phyloP scores from a whole-genome alignment of 2,113 vertebrate species.

The Hydrolagus affinis region DNA sequence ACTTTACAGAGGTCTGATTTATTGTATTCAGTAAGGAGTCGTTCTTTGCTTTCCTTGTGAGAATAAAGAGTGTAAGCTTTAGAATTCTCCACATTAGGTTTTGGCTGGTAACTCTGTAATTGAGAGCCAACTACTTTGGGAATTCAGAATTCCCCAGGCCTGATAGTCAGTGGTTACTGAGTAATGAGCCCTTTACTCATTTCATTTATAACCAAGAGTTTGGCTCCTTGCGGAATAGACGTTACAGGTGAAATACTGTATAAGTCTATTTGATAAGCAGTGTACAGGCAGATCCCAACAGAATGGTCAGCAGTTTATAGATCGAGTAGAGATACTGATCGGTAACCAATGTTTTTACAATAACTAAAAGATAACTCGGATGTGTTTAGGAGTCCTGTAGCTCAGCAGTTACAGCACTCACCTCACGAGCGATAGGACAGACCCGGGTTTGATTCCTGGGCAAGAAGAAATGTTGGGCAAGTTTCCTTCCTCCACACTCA shows the following conservation, averaged over 20 bases:
- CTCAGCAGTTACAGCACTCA: too few relatives aligned
- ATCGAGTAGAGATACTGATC: neutral
- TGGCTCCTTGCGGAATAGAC: conserved; percentile 19
- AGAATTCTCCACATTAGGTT: conserved; percentile 3
- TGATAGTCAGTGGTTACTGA: conserved; percentile 26
- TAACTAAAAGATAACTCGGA: conserved; percentile 23
- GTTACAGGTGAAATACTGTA: conserved; percentile 17
- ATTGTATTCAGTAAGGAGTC: neutral
- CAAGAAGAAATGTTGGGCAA: too few relatives aligned
- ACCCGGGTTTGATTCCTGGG: too few relatives aligned
- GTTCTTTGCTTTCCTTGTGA: neutral
- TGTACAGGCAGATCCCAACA: conserved; percentile 12
- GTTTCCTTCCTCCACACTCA: too few relatives aligned
- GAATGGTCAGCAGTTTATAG: neutral
- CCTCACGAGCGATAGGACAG: too few relatives aligned
- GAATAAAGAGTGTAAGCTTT: conserved; percentile 15
- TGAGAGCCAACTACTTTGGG: conserved; percentile 23
- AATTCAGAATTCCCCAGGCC: conserved; percentile 16
- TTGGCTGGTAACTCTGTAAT: conserved; percentile 12
- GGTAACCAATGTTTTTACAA: neutral
- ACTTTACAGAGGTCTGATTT: neutral
- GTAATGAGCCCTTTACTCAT: conserved; percentile 8
- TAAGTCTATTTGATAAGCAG: conserved; percentile 29
- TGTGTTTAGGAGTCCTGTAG: too few relatives aligned
- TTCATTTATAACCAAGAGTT: conserved; percentile 28